Evolutionary conservation across 2,888 invertebrate genomes (phyloP), one percentile per base, ranked within the genome.

Genomic region (Drosophila merina): DNA sequence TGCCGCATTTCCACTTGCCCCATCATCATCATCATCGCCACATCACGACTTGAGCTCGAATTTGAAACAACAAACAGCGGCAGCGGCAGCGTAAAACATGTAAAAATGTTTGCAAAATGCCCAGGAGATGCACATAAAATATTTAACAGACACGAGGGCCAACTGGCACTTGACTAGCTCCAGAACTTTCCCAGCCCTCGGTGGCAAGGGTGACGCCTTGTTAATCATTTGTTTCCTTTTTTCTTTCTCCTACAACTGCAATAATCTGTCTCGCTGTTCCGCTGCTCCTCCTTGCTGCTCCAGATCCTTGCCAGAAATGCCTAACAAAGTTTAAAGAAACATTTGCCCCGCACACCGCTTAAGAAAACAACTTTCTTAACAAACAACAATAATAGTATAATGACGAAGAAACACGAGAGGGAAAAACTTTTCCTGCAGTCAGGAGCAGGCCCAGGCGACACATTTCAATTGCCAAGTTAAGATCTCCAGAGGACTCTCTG

Each of bases 101-200:
- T 77, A 84, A 85, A 88, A 88, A 85, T 83, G 83, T 70, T 78
- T 78, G 77, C 74, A 72, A 81, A 89, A 89, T 82, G 80, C 91
- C 89, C 90, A 77, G 69, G 89, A 90, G 90, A 87, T 86, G 81
- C 75, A 79, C 88, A 89, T 91, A 90, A 91, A 91, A 91, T 91
- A 91, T 91, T 91, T 90, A 91, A 90, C 87, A 79, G 88, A 73
- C 66, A 66, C 28, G 28, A 30, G 55, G 47, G 38, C n/a, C 3
- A 28, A 12, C 31, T 31, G 48, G 49, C 56, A 26, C 58, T 59
- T 47, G 59, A 48, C 66, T 47, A 55, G 58, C 26, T 8, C 9
- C 14, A 4, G 47, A 38, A 50, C 48, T 54, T 64, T 57, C 50
- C 26, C 57, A 12, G n/a, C 14, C n/a, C 20, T 20, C 1, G 20